Evolutionary conservation across 2,888 invertebrate genomes (phyloP).

Genomic region (Sminthurinus aureus): DNA sequence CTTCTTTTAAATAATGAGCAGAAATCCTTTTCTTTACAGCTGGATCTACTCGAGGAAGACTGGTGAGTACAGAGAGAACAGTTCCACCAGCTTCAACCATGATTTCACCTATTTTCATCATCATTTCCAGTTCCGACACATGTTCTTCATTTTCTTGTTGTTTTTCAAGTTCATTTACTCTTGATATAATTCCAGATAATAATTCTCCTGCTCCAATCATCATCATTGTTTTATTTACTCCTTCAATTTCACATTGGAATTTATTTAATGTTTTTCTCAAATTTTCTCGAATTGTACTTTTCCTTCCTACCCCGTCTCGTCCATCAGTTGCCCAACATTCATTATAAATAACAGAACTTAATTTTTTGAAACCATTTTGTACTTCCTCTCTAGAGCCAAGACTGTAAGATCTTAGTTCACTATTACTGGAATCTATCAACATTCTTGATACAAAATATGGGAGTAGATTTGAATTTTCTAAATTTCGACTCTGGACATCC

Average conservation of each 20-base stretch:
- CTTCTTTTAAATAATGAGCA: slow-evolving; percentile 73
- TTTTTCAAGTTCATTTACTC: background rate
- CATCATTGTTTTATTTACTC: background rate
- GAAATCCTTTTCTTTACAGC: slow-evolving; percentile 79
- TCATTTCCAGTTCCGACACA: background rate
- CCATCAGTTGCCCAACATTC: slow-evolving; percentile 5
- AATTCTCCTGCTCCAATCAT: background rate
- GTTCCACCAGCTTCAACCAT: slow-evolving; percentile 49
- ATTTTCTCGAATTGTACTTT: background rate
- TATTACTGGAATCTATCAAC: slow-evolving; percentile 39
- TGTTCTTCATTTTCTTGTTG: background rate
- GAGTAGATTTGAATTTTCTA: slow-evolving; percentile 44
- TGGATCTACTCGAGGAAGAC: slow-evolving; percentile 80
- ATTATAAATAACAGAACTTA: background rate
- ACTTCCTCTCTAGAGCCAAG: background rate
- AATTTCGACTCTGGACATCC: background rate
- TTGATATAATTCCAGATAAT: background rate
- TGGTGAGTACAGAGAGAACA: slow-evolving; percentile 59
- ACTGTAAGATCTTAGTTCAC: background rate
- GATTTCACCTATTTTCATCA: slow-evolving; percentile 41
- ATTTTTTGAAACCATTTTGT: background rate
- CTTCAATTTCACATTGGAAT: slow-evolving; percentile 22
- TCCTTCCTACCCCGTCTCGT: background rate
- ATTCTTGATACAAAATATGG: slow-evolving; percentile 51
- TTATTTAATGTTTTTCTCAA: slow-evolving; percentile 14